Conservation (phyloP, 2,113 vertebrate genomes). For the Epinephelus fuscoguttatus region DNA sequence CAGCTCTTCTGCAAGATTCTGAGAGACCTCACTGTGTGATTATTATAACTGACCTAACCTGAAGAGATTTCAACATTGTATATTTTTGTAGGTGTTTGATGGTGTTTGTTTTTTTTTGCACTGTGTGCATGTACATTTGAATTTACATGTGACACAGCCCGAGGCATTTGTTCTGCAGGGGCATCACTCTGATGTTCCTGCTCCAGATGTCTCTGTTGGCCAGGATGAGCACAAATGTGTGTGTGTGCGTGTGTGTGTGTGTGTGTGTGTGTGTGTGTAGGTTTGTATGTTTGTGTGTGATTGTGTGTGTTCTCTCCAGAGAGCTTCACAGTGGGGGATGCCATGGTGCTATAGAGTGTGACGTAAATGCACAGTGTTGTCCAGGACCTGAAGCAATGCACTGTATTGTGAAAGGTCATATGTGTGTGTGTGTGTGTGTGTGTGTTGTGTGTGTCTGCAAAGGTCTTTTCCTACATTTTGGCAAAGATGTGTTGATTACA, state of each 20-base stretch:
- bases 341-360: slow-evolving; percentile 41
- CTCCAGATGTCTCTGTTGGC: slow-evolving; percentile 27
- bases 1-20: slow-evolving; percentile 4
- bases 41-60: slow-evolving; percentile 7
- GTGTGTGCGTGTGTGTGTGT: slow-evolving; percentile 4
- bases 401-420: slow-evolving; percentile 62
- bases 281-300: slow-evolving; percentile 6
- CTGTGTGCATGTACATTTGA: neutral
- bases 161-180: slow-evolving; percentile 3
- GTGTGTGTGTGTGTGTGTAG: slow-evolving; percentile 1
- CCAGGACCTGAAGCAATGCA: slow-evolving; percentile 53
- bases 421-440: neutral
- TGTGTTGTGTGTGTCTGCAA: slow-evolving; percentile 29
- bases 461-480: slow-evolving; percentile 41
- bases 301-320: slow-evolving; percentile 23
- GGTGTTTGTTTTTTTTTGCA: neutral
- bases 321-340: slow-evolving; percentile 25
- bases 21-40: slow-evolving; percentile 12
- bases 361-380: slow-evolving; percentile 53
- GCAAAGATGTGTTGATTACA: slow-evolving; percentile 14
- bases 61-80: neutral
- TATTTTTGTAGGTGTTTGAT: neutral
- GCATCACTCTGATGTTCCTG: slow-evolving; percentile 19
- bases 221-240: slow-evolving; percentile 9
- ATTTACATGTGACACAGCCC: slow-evolving; percentile 17